Evolutionary conservation across 2,797 vertebrate genomes (phyloP), one percentile per base, ranked within the genome.

Genomic region (Cichlasoma orientale): DNA sequence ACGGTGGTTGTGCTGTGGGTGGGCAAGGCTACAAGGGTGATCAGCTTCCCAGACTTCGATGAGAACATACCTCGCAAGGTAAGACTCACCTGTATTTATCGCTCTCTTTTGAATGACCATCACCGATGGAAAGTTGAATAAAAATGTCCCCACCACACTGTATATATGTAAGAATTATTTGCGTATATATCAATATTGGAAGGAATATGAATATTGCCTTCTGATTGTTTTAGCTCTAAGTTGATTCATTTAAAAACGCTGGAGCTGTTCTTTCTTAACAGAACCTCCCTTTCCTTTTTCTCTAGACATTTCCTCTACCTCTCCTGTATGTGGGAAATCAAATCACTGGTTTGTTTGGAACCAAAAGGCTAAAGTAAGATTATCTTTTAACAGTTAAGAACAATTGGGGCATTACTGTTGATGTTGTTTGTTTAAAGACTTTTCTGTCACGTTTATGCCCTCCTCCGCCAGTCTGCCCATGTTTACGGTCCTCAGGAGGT

Each of bases 281-380:
- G 12, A 31, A n/a, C 36, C 13, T 71, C 6, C 75, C 11, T 73
- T 54, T 18, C 5, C 21, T 53, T 71, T 12, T 73, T 80, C 89
- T 90, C n/a, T 90, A 99, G 98, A 98, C 96, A 0, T 99, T 99
- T 94, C 98, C 98, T 92, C 97, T 99, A 94, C 98, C 98, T 95
- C 96, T 99, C 19, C 96, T 99, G 25, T 99, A 98, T 86, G 97
- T 99, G 76, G 98, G 98, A 89, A 99, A 99, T 95, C 98, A 99
- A 94, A 97, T 99, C 93, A 97, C 97, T 21, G 98, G 98, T 90
- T 95, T 99, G 81, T 97, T 98, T 93, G 98, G 98, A 93, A 99
- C 98, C 77, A 97, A 99, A 95, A 96, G 96, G 88, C 95, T 99
- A 38, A 99, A 98, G 98, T 99, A 96, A 80, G 95, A 78, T 21